Evolutionary conservation across 2,797 vertebrate species (phyloP), one percentile per base, ranked within the genome.

Genomic region (Tokudaia muenninki): DNA sequence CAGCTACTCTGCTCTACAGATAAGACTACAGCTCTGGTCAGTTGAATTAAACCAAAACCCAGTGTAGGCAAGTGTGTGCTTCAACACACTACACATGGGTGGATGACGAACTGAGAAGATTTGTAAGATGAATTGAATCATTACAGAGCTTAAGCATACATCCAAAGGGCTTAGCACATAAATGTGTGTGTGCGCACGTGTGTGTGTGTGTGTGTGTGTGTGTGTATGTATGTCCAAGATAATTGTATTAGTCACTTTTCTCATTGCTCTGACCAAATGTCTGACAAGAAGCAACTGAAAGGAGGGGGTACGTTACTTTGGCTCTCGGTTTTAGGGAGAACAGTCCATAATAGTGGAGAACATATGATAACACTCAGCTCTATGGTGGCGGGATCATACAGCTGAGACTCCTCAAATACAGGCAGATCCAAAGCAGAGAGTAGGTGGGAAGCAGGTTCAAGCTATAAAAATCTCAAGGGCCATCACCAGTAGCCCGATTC

Each of bases 51-150:
- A 63, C 10, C 55, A 89, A 55, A 63, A 26, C 16, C 31, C 13
- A 10, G 26, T 26, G 44, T 74, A 29, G 19, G 41, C 6, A 16
- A 52, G 52, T 44, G 24, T 16, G 17, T 16, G 19, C 3, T 12
- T 41, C n/a, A 67, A 10, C 4, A 47, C 21, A 12, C 16, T 50
- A 61, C 14, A 41, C 63, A 2, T 1, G 16, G 14, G 34, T 11
- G 2, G 50, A 79, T 21, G 63, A 72, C 22, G 13, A 19, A 1
- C 0, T 1, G 0, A 47, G 50, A 0, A 21, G 26, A 7, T 10
- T 6, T 41, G 13, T 87, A 52, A 50, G 19, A 50, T 67, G 29
- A 87, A 9, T 37, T 37, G 34, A 34, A 10, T 14, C 44, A 14
- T 26, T 22, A 24, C 19, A 70, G 13, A 37, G 5, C 7, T 70